phyloP scores from a whole-genome alignment of 2,113 vertebrate genomes.

The Marcusenius ussheri region DNA sequence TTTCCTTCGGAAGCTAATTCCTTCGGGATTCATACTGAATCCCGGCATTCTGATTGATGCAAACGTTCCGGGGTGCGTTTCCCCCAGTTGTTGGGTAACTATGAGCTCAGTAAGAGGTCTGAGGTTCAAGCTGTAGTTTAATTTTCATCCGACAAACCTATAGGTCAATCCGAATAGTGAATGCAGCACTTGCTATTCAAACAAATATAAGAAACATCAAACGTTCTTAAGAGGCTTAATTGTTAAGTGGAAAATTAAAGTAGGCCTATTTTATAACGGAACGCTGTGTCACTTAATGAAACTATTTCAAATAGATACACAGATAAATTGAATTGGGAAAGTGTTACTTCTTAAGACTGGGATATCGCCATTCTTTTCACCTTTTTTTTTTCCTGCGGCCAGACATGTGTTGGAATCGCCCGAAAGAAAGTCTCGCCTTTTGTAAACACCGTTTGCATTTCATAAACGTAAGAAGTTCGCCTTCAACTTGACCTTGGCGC shows the following conservation, averaged over 20 bases:
- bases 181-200: neutral
- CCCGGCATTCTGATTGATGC: neutral
- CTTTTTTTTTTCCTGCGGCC: neutral
- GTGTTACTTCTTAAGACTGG: neutral
- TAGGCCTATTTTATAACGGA: neutral
- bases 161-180: neutral
- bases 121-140: neutral
- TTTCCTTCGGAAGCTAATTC: too few species aligned
- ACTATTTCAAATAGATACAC: neutral
- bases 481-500: slow-evolving; percentile 32
- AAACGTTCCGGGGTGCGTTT: neutral
- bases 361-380: neutral
- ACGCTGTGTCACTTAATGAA: neutral
- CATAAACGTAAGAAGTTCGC: slow-evolving; percentile 37
- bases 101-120: neutral
- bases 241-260: neutral
- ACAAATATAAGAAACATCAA: neutral
- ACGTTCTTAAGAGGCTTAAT: neutral
- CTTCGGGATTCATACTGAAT: too few species aligned
- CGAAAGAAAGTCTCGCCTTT: neutral
- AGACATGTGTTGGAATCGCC: neutral
- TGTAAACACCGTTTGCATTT: slow-evolving; percentile 8
- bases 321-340: neutral
- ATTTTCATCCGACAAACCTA: neutral
- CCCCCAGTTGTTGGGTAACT: neutral